Evolutionary conservation across 1,140 invertebrate species (phyloP).

Genomic region (Bombus waltoni): DNA sequence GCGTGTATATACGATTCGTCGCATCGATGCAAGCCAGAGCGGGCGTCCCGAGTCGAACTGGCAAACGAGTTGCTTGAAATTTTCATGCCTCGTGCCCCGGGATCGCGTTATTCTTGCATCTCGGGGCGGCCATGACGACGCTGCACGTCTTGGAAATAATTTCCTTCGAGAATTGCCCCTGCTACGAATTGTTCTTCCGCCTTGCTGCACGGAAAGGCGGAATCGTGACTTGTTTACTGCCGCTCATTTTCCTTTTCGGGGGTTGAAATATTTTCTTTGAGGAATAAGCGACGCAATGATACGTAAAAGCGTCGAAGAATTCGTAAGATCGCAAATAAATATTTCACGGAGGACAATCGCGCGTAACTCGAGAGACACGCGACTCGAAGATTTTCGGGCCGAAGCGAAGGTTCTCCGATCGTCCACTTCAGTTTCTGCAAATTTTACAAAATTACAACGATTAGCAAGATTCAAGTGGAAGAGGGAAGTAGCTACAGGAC

Average conservation of each 20-base stretch:
- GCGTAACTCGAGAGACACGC: too few species aligned
- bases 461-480: too few species aligned
- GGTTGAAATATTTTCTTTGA: background rate
- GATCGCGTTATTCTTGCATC: conserved; percentile 34
- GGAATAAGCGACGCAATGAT: background rate
- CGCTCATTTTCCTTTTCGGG: background rate
- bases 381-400: too few species aligned
- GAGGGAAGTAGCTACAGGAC: too few species aligned
- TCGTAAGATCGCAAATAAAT: background rate
- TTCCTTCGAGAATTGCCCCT: conserved; percentile 25
- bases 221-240: background rate
- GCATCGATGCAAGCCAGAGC: conserved; percentile 4
- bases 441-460: too few species aligned
- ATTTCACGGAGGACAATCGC: background rate
- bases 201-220: background rate
- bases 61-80: conserved; percentile 49
- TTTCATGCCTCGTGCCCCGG: conserved; percentile 23
- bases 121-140: background rate
- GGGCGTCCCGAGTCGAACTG: conserved; percentile 29
- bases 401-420: too few species aligned
- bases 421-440: too few species aligned
- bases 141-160: conserved; percentile 15
- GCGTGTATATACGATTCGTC: background rate
- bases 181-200: background rate
- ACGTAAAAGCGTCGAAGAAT: background rate